Base-by-base conservation (phyloP, 2,113 vertebrate species). In the Ranitomeya variabilis region DNA sequence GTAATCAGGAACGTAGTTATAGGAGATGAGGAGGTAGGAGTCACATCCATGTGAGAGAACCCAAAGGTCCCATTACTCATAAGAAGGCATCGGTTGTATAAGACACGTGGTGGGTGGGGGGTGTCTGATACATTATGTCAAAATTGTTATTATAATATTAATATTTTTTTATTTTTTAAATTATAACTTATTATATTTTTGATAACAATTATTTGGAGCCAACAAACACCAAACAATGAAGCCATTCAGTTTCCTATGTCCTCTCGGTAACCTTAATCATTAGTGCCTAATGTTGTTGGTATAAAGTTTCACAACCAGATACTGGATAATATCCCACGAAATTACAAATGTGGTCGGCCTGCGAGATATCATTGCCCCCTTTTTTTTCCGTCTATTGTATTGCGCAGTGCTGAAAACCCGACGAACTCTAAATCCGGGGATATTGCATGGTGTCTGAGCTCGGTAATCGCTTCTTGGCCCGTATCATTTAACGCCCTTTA, bases 401-500 rank as follows among this genome's bases (percentile, higher is more conserved):
- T 84, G 26, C 31, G n/a, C 37, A 26, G 80, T 26, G 59, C 31
- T 77, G 87, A 77, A 76, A 66, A 69, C 57, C 52, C 7, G 45
- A n/a, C 59, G 60, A 79, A 67, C 82, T 45, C 14, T 23, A 73
- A 74, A 81, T 66, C 66, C 6, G 64, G 45, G 64, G 79, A 81
- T 81, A 87, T 73, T 59, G 83, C 26, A 37, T 57, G 55, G 80
- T 26, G 73, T 78, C 71, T 67, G 23, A 52, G n/a, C 81, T 37
- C 21, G 14, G 18, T 69, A 52, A 85, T 89, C 23, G 21, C 59
- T 69, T 78, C 52, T 67, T 31, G 81, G 26, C 21, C 45, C 37
- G 8, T 85, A 66, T 89, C 87, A 59, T 57, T 73, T 85, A 79
- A 88, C 71, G 74, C 71, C 73, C 73, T 74, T 85, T 69, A 89